Conservation (phyloP, 1,140 invertebrate species). For the Tetramorium alpestre region DNA sequence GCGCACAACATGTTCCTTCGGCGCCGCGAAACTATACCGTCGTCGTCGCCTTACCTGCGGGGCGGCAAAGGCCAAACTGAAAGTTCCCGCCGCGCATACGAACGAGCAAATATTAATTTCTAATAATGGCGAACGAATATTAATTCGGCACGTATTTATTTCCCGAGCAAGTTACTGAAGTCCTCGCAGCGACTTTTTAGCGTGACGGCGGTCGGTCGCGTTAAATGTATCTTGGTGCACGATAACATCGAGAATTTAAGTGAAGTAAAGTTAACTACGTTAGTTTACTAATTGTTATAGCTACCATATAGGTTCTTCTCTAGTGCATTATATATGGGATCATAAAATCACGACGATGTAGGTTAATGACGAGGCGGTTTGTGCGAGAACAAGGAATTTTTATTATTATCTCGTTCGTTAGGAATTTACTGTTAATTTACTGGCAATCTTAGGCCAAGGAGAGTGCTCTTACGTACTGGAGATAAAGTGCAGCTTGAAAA, state of each 20-base stretch:
- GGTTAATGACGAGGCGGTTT: slow-evolving; percentile 20
- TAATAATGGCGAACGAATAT: background rate
- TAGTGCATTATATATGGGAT: background rate
- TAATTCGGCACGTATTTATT: slow-evolving; percentile 3
- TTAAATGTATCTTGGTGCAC: background rate
- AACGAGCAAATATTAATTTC: slow-evolving; percentile 32
- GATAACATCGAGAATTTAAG: background rate
- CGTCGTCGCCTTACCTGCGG: background rate
- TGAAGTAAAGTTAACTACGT: background rate
- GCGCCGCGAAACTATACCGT: slow-evolving; percentile 40
- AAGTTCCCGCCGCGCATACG: slow-evolving; percentile 19
- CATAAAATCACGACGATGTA: slow-evolving; percentile 14
- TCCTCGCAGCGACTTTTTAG: background rate
- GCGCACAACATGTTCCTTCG: slow-evolving; percentile 43
- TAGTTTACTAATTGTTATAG: background rate
- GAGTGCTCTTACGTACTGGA: slow-evolving; percentile 1
- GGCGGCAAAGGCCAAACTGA: slow-evolving; percentile 26
- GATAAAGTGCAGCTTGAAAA: slow-evolving; percentile 46
- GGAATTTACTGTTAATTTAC: slow-evolving; percentile 38
- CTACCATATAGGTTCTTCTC: background rate
- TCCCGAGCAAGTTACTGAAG: background rate
- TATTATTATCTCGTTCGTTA: slow-evolving; percentile 37
- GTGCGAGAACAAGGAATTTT: slow-evolving; percentile 33
- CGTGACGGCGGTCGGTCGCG: background rate
- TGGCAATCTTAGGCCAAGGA: background rate